Conservation (phyloP, 2,113 vertebrate genomes). For the Ictidomys tridecemlineatus region DNA sequence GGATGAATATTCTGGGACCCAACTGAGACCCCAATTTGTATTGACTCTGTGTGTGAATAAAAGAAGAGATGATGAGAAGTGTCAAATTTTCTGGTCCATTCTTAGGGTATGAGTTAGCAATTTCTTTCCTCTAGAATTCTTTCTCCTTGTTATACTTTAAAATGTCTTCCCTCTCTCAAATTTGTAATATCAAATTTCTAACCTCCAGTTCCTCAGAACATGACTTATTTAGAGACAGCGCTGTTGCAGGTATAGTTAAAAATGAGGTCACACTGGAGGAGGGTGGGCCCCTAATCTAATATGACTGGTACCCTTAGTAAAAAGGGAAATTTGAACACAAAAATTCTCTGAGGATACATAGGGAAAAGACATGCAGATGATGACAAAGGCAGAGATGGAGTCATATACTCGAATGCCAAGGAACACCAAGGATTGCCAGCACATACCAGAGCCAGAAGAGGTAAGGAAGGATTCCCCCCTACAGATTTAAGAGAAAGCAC, state of each 20-base stretch:
- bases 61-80: not conserved
- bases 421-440: not conserved
- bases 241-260: not conserved
- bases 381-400: not conserved
- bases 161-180: not conserved
- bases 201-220: not conserved
- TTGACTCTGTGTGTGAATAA: not conserved
- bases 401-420: not conserved
- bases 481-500: not conserved
- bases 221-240: constrained; percentile 18
- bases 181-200: not conserved
- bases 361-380: not conserved
- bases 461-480: not conserved
- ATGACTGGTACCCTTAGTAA: not conserved
- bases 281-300: not conserved
- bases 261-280: not conserved
- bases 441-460: not conserved
- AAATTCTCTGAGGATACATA: not conserved
- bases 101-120: not conserved
- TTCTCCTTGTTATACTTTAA: not conserved
- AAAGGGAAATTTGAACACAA: not conserved
- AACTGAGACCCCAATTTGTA: not conserved
- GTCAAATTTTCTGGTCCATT: not conserved
- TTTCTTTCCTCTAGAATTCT: constrained; percentile 52
- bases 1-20: not conserved